These are phyloP conservation scores for Mugil cephalus DNA, from an alignment of 2,113 vertebrate species.

Conservation along the genomic window DNA sequence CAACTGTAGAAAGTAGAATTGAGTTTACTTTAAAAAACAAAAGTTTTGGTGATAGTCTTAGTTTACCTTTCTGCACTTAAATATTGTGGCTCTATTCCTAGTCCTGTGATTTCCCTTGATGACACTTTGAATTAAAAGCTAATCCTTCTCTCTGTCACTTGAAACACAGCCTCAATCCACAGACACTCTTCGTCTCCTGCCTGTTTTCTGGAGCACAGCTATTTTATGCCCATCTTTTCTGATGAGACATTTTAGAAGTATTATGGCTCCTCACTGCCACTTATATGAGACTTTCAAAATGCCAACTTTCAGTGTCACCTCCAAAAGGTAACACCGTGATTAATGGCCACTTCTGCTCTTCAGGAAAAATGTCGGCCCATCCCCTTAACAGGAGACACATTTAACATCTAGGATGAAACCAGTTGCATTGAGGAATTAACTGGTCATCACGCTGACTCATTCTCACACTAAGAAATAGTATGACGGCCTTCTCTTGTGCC, in stretches of 20 bases:
- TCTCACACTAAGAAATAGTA: slow-evolving; percentile 52
- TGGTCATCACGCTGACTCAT: slow-evolving; percentile 60
- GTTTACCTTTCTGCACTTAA: not conserved
- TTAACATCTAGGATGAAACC: too few species aligned
- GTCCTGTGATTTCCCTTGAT: slow-evolving; percentile 42
- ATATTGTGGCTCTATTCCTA: slow-evolving; percentile 5
- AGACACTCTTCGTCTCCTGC: slow-evolving; percentile 16
- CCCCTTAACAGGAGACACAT: not conserved
- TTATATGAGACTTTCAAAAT: slow-evolving; percentile 49
- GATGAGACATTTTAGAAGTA: slow-evolving; percentile 33
- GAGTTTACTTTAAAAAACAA: too few species aligned
- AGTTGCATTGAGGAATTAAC: too few species aligned
- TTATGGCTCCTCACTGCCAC: slow-evolving; percentile 51
- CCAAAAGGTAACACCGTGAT: slow-evolving; percentile 26
- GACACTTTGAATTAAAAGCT: slow-evolving; percentile 54
- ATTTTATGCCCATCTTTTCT: slow-evolving; percentile 42
- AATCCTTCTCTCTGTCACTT: slow-evolving; percentile 29
- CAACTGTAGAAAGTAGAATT: too few species aligned
- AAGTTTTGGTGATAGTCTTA: not conserved
- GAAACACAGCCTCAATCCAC: slow-evolving; percentile 24
- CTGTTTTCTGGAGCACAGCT: slow-evolving; percentile 21
- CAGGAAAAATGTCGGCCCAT: not conserved
- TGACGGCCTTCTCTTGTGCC: slow-evolving; percentile 27
- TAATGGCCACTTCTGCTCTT: slow-evolving; percentile 33
- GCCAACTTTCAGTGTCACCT: slow-evolving; percentile 44